Evolutionary conservation across 1,140 invertebrate genomes (phyloP), one percentile per base, ranked within the genome.

Genomic region (Mizuhopecten yessoensis): DNA sequence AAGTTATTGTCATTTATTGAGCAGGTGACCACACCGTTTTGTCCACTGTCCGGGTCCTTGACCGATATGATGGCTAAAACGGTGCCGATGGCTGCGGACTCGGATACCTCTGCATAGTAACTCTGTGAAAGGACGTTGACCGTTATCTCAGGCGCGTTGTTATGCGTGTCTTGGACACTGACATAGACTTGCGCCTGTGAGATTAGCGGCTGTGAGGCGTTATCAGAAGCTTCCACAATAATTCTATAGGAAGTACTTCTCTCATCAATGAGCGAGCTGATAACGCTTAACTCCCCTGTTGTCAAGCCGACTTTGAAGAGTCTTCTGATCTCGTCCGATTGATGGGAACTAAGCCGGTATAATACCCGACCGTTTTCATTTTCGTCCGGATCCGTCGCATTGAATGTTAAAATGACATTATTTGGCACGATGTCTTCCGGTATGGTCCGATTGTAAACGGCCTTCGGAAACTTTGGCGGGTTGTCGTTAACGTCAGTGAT

Each of bases 131-230:
- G 57, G 88, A 93, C 13, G 91, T 90, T 33, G 91, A 92, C 23
- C 94, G 91, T 33, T 87, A 94, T 86, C 93, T 94, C 36, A 93
- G 92, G 87, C 94, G 97, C 97, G 42, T 93, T 93, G 89, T 95
- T 94, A 57, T 93, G 93, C 23, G 93, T 94, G 86, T 94, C 94
- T 86, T 94, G 86, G 1, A 93, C 91, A 33, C 88, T 99, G 0
- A 99, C 98, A 3, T 98, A 99, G 0, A 99, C 98, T 96, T 99
- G 99, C 23, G 99, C 98, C 86, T 99, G 97, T 10, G 98, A 98
- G 95, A 99, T 98, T 96, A 99, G 98, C 29, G 57, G 57, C n/a
- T 75, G 98, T 17, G 98, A 98, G 0, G 99, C 99, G 93, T 99
- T 98, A 97, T 99, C 99, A 88, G 98, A 97, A 11, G 99, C 99